These are phyloP conservation scores for Tridacna crocea DNA, from an alignment of 2,888 invertebrate genomes.

Conservation along the genomic window DNA sequence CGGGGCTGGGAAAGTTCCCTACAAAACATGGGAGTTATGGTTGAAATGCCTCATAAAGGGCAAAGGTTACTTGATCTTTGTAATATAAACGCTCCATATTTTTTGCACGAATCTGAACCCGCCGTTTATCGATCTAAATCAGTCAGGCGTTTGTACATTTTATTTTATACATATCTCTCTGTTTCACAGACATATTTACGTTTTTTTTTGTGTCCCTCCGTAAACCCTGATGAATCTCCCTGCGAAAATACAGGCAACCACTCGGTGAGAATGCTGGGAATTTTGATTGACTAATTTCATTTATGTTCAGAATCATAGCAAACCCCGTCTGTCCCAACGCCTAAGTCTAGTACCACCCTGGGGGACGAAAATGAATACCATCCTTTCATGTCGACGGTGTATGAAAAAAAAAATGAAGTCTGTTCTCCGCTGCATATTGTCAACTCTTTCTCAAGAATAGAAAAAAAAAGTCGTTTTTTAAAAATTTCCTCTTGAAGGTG, in stretches of 20 bases:
- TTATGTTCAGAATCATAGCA: constrained; percentile 21
- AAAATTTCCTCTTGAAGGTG: no score
- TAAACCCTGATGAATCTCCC: neutral
- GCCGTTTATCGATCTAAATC: neutral
- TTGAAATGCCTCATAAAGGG: constrained; percentile 44
- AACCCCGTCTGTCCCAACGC: constrained; percentile 11
- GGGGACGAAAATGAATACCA: constrained; percentile 19
- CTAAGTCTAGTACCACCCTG: constrained; percentile 12
- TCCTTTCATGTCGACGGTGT: constrained; percentile 1
- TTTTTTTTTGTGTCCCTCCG: neutral
- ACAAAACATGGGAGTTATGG: constrained; percentile 29
- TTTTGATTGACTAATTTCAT: constrained; percentile 29
- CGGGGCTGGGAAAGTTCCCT: constrained; percentile 27
- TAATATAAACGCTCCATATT: constrained; percentile 25
- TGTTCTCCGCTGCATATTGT: neutral
- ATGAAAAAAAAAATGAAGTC: no score
- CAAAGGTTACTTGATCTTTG: constrained; percentile 37
- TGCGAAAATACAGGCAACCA: neutral
- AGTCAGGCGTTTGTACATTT: neutral
- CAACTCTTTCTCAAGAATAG: neutral
- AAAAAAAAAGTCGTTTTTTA: no score
- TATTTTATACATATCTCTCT: neutral
- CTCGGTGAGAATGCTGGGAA: constrained; percentile 16
- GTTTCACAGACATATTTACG: neutral
- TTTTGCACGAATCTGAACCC: constrained; percentile 20